These are phyloP conservation scores for Smutsia temminckii DNA, from an alignment of 2,797 vertebrate genomes.

Conservation along the genomic window DNA sequence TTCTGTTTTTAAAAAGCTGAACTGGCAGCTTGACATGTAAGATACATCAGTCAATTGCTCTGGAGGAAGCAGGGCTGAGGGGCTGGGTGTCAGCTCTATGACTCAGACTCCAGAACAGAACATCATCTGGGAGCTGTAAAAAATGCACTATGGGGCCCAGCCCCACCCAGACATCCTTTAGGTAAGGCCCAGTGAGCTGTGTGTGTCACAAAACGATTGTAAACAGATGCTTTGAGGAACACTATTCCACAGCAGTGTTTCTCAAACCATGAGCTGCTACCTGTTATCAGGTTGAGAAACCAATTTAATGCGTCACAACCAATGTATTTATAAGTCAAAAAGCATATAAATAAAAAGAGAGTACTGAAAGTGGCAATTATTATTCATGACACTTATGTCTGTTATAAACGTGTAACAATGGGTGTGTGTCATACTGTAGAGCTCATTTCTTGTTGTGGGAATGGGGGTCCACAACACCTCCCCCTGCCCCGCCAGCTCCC, in stretches of 20 bases:
- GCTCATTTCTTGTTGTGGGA: background rate
- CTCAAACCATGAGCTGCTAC: background rate
- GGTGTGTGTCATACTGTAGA: background rate
- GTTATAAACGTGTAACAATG: background rate
- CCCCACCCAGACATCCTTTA: background rate
- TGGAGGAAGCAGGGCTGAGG: no score
- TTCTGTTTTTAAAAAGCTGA: background rate
- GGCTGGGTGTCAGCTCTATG: accelerated
- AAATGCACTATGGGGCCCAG: accelerated
- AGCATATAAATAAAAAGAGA: background rate
- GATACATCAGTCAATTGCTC: accelerated
- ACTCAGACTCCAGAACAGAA: accelerated
- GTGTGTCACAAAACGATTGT: accelerated
- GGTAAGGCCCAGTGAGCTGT: background rate
- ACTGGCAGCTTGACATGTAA: accelerated
- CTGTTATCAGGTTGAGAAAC: background rate
- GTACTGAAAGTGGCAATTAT: accelerated
- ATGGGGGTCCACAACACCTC: no score
- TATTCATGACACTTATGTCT: background rate
- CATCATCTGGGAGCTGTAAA: accelerated
- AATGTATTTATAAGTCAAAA: background rate
- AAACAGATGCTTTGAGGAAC: background rate
- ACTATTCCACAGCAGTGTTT: background rate
- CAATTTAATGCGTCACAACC: background rate
- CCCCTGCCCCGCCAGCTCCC: background rate